Evolutionary conservation across 2,888 invertebrate species (phyloP).

Genomic region (Drosophila meridionalis): DNA sequence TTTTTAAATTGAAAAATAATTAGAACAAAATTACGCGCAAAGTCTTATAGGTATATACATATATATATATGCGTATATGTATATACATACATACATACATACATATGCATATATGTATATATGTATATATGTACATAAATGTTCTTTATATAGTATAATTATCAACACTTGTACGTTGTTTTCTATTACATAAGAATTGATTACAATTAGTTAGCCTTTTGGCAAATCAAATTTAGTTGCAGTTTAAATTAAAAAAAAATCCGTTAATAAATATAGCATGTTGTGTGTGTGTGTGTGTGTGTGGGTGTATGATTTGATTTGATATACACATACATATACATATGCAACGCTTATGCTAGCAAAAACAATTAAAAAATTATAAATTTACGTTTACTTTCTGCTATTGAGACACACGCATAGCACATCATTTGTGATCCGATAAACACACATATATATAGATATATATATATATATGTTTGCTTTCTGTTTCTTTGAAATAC

Average conservation of each 20-base stretch:
- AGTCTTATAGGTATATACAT: constrained; percentile 27
- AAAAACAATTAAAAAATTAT: constrained; percentile 49
- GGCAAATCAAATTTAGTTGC: constrained; percentile 32
- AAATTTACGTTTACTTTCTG: constrained; percentile 15
- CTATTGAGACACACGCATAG: constrained; percentile 30
- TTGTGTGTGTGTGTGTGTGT: constrained; percentile 21
- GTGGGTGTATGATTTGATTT: constrained; percentile 14
- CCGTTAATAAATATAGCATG: constrained; percentile 45
- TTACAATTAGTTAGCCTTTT: constrained; percentile 31
- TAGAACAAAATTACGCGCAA: constrained; percentile 33
- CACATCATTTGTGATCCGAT: constrained; percentile 16
- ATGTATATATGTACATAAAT: neutral
- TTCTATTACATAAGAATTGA: constrained; percentile 7
- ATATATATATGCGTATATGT: neutral
- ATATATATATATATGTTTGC: neutral
- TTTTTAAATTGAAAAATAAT: neutral
- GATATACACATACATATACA: constrained; percentile 30
- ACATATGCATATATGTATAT: neutral
- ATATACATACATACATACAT: neutral
- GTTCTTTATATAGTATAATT: constrained; percentile 16
- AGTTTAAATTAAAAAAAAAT: constrained; percentile 22
- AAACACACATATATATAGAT: constrained; percentile 29
- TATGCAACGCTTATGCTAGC: constrained; percentile 56
- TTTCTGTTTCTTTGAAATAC: constrained; percentile 38
- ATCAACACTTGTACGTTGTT: constrained; percentile 48